Conservation (phyloP, 2,888 invertebrate genomes). For the Stegophylla sp. region DNA sequence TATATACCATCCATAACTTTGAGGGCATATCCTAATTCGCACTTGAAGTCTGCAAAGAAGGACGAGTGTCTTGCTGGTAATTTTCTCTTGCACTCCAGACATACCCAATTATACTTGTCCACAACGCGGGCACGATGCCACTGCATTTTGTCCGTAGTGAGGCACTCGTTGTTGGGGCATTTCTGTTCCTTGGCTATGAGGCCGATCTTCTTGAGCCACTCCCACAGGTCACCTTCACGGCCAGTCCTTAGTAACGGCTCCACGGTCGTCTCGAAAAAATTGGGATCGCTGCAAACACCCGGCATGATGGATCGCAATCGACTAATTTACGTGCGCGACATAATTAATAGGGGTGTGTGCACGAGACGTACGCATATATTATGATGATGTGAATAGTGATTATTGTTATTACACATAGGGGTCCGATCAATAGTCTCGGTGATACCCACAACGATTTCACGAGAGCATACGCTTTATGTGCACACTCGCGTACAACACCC, state of each 20-base stretch:
- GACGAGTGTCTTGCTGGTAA: constrained; percentile 68
- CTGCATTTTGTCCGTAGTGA: constrained; percentile 64
- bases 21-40: constrained; percentile 66
- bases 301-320: constrained; percentile 25
- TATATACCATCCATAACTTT: constrained; percentile 60
- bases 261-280: constrained; percentile 67
- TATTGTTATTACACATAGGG: constrained; percentile 14
- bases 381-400: neutral
- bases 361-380: neutral
- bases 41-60: constrained; percentile 72
- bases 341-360: constrained; percentile 7
- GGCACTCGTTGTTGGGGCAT: constrained; percentile 65
- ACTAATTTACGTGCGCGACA: constrained; percentile 17
- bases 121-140: constrained; percentile 68
- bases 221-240: constrained; percentile 68
- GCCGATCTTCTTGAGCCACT: constrained; percentile 68
- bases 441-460: neutral
- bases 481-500: no score
- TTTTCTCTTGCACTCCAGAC: constrained; percentile 66
- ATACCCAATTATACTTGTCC: constrained; percentile 69
- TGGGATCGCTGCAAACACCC: constrained; percentile 64
- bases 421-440: constrained; percentile 29
- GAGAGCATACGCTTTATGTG: neutral
- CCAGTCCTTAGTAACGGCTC: constrained; percentile 67
- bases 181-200: constrained; percentile 66